Percentiles rank a stretch among this genome's conserved stretches.
phyloP scores from a whole-genome alignment of 2,113 vertebrate species.

The Amazona vittata region DNA sequence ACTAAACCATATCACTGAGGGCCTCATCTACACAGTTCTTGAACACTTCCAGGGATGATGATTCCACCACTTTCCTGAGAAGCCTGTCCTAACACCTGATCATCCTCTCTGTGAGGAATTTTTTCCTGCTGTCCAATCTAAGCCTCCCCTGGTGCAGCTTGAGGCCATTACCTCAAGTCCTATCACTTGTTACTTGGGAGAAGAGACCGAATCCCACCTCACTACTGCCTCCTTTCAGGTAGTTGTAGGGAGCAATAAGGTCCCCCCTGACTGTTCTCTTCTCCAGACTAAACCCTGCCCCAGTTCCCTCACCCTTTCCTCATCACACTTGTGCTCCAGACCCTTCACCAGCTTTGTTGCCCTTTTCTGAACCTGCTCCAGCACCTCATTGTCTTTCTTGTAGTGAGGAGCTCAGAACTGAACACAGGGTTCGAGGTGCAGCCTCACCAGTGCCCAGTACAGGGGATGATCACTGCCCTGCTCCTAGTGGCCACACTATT shows the following conservation, averaged over 20 bases:
- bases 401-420: background rate
- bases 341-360: background rate
- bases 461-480: background rate
- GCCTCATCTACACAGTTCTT: background rate
- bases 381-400: background rate
- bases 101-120: background rate
- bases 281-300: background rate
- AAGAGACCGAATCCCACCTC: background rate
- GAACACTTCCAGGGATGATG: background rate
- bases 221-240: background rate
- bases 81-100: background rate
- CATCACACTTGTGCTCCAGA: background rate
- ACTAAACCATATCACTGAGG: background rate
- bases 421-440: background rate
- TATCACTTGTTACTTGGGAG: background rate
- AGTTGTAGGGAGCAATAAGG: background rate
- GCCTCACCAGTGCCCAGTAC: background rate
- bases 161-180: background rate
- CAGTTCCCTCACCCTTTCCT: background rate
- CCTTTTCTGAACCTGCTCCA: background rate
- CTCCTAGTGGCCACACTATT: background rate
- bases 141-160: background rate
- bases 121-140: background rate
- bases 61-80: background rate
- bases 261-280: background rate